phyloP scores from a whole-genome alignment of 2,888 invertebrate species.

The Drosophila engyochracea region DNA sequence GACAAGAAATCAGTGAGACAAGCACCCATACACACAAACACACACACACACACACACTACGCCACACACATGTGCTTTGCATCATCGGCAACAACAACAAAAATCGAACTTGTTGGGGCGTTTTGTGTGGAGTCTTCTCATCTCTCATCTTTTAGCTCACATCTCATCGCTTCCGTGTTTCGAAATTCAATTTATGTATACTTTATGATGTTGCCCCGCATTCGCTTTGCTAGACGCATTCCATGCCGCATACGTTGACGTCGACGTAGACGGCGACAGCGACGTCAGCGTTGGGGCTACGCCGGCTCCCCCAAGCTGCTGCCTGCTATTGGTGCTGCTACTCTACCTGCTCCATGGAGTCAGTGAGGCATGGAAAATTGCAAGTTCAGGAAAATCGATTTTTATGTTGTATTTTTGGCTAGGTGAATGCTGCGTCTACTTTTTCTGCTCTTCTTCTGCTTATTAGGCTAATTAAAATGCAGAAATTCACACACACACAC shows the following conservation, averaged over 20 bases:
- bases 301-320: slow-evolving; percentile 56
- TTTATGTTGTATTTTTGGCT: slow-evolving; percentile 61
- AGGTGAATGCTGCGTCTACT: slow-evolving; percentile 34
- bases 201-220: slow-evolving; percentile 64
- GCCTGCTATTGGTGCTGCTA: slow-evolving; percentile 22
- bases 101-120: slow-evolving; percentile 53
- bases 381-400: slow-evolving; percentile 79
- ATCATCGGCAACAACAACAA: slow-evolving; percentile 42
- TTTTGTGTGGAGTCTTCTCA: slow-evolving; percentile 28
- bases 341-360: slow-evolving; percentile 42
- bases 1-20: slow-evolving; percentile 27
- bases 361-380: slow-evolving; percentile 71
- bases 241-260: slow-evolving; percentile 42
- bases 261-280: slow-evolving; percentile 22
- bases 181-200: slow-evolving; percentile 80
- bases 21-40: slow-evolving; percentile 14
- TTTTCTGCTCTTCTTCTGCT: neutral
- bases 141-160: slow-evolving; percentile 33
- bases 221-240: slow-evolving; percentile 46
- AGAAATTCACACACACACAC: slow-evolving; percentile 14
- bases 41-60: slow-evolving; percentile 6
- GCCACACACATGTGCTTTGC: slow-evolving; percentile 28
- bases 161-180: slow-evolving; percentile 72
- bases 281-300: slow-evolving; percentile 27
- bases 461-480: slow-evolving; percentile 51